phyloP scores from a whole-genome alignment of 1,140 invertebrate species.

The Meloidogyne exigua region DNA sequence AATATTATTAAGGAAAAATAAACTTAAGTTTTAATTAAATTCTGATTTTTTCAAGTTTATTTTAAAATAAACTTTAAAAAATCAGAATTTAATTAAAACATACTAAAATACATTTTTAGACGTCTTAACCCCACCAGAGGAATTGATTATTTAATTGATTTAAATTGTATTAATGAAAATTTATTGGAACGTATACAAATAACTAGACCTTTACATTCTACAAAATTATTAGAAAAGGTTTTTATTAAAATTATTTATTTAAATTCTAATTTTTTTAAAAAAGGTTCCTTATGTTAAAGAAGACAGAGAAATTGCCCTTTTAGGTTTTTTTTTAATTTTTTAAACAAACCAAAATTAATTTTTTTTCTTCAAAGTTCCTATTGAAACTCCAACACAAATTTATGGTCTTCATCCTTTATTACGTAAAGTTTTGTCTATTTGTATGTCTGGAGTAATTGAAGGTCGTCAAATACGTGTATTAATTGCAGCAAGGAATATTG shows the following conservation, averaged over 20 bases:
- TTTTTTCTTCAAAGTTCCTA: background rate
- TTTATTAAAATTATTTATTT: background rate
- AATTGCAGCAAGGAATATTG: constrained; percentile 38
- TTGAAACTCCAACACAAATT: constrained; percentile 14
- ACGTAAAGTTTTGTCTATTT: background rate
- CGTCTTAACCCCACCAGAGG: constrained; percentile 55
- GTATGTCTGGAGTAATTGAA: background rate
- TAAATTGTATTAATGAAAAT: constrained; percentile 43
- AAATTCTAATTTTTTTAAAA: background rate
- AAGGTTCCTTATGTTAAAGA: constrained; percentile 63
- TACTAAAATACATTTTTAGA: constrained; percentile 12
- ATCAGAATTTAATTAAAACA: background rate
- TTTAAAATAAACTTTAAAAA: too few relatives aligned
- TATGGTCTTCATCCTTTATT: constrained; percentile 8
- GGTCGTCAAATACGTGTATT: constrained; percentile 27
- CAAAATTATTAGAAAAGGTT: constrained; percentile 56
- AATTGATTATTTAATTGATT: constrained; percentile 62
- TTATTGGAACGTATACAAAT: constrained; percentile 42
- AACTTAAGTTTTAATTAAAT: background rate
- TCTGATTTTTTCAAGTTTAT: too few relatives aligned
- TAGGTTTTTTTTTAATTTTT: constrained; percentile 26
- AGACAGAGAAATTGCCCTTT: constrained; percentile 60
- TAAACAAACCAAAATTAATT: background rate
- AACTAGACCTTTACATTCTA: constrained; percentile 54
- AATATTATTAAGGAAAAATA: background rate